These are phyloP conservation scores for Megaleporinus macrocephalus DNA, from an alignment of 2,113 vertebrate species.

Conservation along the genomic window DNA sequence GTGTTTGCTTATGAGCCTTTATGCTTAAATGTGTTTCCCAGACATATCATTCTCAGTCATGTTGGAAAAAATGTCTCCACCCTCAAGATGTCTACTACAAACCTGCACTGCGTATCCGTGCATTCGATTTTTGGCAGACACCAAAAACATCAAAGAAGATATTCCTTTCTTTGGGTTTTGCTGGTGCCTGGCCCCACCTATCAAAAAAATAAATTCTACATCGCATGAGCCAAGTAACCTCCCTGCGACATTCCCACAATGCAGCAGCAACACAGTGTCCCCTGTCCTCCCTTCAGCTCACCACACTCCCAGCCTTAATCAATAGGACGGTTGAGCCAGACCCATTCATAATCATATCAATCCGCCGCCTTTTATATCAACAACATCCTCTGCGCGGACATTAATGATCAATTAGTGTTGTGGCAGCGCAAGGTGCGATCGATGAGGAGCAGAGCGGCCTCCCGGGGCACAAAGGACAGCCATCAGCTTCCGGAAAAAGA, in stretches of 20 bases:
- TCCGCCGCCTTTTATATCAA: slow-evolving; percentile 59
- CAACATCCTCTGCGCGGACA: slow-evolving; percentile 52
- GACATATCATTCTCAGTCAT: no score
- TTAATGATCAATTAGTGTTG: slow-evolving; percentile 63
- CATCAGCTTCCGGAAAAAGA: slow-evolving; percentile 19
- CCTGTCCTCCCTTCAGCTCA: neutral
- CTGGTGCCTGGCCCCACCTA: neutral
- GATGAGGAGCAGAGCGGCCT: slow-evolving; percentile 17
- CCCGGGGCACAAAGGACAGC: neutral
- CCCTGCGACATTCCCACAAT: neutral
- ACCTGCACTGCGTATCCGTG: no score
- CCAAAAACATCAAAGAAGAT: no score
- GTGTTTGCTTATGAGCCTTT: no score
- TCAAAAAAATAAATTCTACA: neutral
- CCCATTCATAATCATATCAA: slow-evolving; percentile 59
- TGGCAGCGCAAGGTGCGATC: slow-evolving; percentile 53
- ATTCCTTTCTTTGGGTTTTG: neutral
- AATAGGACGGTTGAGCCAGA: slow-evolving; percentile 56
- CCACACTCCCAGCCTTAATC: slow-evolving; percentile 45
- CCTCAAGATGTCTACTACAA: no score
- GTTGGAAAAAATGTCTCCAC: no score
- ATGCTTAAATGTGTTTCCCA: no score
- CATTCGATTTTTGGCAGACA: no score
- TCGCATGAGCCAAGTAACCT: neutral
- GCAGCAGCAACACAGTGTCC: neutral